A percentile compares a stretch with the other conserved stretches of the same genome.
These are phyloP conservation scores for Anoura caudifer DNA, from an alignment of 2,113 vertebrate species.

Conservation along the genomic window DNA sequence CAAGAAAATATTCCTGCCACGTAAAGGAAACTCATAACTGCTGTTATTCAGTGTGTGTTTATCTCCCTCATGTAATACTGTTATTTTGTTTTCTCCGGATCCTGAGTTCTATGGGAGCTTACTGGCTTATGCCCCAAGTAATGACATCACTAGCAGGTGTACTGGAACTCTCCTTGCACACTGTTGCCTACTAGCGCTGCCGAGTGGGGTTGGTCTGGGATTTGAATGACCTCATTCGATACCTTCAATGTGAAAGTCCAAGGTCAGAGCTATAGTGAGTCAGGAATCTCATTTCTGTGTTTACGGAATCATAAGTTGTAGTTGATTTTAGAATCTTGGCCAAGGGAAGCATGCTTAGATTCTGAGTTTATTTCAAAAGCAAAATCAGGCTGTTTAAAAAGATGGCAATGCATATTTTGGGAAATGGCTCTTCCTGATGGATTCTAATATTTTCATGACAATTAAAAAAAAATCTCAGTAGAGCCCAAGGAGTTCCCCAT, in stretches of 20 bases:
- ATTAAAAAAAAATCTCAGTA: background rate
- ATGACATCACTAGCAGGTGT: background rate
- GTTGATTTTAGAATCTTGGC: slow-evolving; percentile 1
- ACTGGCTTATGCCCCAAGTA: background rate
- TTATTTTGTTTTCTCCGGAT: slow-evolving; percentile 32
- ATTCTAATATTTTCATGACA: background rate
- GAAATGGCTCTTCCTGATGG: background rate
- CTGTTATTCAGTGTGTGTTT: background rate
- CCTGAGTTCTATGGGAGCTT: background rate
- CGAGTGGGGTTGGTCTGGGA: background rate
- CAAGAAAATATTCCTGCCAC: slow-evolving; percentile 50
- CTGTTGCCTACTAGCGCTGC: background rate
- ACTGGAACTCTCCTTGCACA: background rate
- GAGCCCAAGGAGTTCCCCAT: background rate
- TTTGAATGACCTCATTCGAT: background rate
- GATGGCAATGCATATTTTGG: background rate
- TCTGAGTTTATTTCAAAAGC: slow-evolving; percentile 42
- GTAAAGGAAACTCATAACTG: slow-evolving; percentile 38
- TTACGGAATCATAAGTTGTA: background rate
- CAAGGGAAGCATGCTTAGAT: background rate
- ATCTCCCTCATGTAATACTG: background rate
- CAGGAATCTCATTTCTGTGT: background rate
- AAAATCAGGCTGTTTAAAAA: background rate
- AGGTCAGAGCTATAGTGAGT: background rate
- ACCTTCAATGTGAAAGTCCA: background rate